phyloP scores from a whole-genome alignment of 2,113 vertebrate species.

The Onychostoma macrolepis region DNA sequence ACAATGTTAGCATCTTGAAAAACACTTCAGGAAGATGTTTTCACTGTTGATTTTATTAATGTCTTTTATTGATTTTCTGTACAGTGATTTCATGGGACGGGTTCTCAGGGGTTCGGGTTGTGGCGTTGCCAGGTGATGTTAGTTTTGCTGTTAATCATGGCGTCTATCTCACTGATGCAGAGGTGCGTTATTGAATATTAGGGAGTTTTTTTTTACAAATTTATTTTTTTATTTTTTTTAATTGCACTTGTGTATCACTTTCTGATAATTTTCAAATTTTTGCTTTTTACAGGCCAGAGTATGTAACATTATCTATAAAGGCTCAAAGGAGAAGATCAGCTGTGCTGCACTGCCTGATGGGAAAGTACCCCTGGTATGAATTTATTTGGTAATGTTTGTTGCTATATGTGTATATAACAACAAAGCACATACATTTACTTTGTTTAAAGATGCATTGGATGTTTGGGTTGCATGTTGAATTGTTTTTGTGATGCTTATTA shows the following conservation, averaged over 20 bases:
- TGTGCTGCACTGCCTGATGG: slow-evolving; percentile 77
- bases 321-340: slow-evolving; percentile 76
- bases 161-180: slow-evolving; percentile 80
- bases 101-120: slow-evolving; percentile 84
- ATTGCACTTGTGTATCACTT: neutral
- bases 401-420: neutral
- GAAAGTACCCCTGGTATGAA: slow-evolving; percentile 85
- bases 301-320: slow-evolving; percentile 85
- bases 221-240: too few species aligned
- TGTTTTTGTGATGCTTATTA: neutral
- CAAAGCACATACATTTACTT: neutral
- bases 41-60: neutral
- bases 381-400: neutral
- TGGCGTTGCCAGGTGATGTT: slow-evolving; percentile 82
- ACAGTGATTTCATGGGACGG: slow-evolving; percentile 82
- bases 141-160: slow-evolving; percentile 86
- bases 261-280: neutral
- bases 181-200: slow-evolving; percentile 70
- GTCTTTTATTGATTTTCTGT: neutral
- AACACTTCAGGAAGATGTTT: neutral
- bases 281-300: slow-evolving; percentile 76
- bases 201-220: neutral
- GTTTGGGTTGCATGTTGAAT: neutral
- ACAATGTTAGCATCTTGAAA: neutral
- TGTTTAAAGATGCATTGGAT: neutral